A percentile compares a stretch with the other conserved stretches of the same genome.
phyloP scores from a whole-genome alignment of 2,797 vertebrate genomes.

The Poeciliopsis infans region DNA sequence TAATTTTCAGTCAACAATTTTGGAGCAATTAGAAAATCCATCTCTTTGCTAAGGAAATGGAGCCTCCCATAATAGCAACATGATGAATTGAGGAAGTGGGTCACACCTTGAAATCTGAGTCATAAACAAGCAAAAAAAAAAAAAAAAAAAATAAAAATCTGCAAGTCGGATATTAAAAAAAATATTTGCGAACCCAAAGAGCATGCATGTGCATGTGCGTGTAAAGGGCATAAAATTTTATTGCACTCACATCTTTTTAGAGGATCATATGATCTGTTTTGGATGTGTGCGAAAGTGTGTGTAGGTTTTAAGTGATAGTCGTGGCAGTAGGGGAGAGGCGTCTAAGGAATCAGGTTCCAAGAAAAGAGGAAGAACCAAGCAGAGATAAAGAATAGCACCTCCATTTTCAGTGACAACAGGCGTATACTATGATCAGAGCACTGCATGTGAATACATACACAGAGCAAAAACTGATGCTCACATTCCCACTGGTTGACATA shows the following conservation, averaged over 20 bases:
- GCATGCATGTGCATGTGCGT: conserved; percentile 18
- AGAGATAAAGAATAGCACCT: conserved; percentile 38
- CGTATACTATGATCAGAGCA: conserved; percentile 40
- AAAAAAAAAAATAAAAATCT: conserved; percentile 16
- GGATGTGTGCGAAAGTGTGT: not conserved
- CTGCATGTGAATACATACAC: conserved; percentile 26
- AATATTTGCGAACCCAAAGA: conserved; percentile 45
- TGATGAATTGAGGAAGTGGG: conserved; percentile 71
- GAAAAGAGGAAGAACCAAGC: conserved; percentile 51
- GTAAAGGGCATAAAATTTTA: conserved; percentile 41
- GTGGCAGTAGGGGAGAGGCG: conserved; percentile 17
- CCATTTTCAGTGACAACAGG: conserved; percentile 35
- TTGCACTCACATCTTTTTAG: conserved; percentile 56
- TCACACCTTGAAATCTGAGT: conserved; percentile 59
- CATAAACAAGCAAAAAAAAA: conserved; percentile 65
- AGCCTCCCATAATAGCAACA: conserved; percentile 24
- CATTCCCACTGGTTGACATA: conserved; percentile 11
- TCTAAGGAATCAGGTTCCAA: conserved; percentile 45
- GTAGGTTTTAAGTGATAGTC: conserved; percentile 34
- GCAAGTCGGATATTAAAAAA: conserved; percentile 66
- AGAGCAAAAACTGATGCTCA: conserved; percentile 11
- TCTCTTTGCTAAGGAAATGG: conserved; percentile 40
- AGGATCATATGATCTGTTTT: conserved; percentile 57
- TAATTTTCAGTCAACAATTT: conserved; percentile 25
- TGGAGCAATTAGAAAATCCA: conserved; percentile 58